A percentile compares a stretch with the other conserved stretches of the same genome.
phyloP scores from a whole-genome alignment of 2,888 invertebrate species.

The Campoplex nolae region DNA sequence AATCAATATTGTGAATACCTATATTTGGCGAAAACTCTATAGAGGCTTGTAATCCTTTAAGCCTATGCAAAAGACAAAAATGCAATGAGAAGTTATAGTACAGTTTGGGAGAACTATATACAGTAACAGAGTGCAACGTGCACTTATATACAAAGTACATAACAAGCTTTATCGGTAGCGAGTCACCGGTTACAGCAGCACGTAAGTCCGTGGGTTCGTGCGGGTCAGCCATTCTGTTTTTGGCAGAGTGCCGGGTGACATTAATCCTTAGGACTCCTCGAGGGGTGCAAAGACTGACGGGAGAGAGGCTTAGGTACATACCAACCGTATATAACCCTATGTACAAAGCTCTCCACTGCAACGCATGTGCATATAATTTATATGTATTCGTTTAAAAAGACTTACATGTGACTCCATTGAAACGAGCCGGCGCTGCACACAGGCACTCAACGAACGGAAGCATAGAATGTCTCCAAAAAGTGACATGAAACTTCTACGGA shows the following conservation, averaged over 20 bases:
- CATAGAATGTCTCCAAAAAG: not conserved
- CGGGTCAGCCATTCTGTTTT: constrained; percentile 79
- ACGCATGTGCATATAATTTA: constrained; percentile 3
- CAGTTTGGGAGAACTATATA: constrained; percentile 12
- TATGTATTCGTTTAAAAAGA: constrained; percentile 12
- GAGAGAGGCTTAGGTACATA: constrained; percentile 50
- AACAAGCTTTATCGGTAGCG: constrained; percentile 67
- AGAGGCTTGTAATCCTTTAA: not conserved
- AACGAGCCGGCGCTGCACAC: not conserved
- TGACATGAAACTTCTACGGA: not conserved
- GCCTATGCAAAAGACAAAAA: constrained; percentile 5
- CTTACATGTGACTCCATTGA: not conserved
- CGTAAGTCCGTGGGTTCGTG: constrained; percentile 71
- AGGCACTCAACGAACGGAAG: not conserved
- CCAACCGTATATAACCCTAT: constrained; percentile 12
- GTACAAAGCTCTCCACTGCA: constrained; percentile 23
- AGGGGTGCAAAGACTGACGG: constrained; percentile 70
- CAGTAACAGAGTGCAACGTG: constrained; percentile 1
- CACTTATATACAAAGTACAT: constrained; percentile 48
- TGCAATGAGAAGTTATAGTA: constrained; percentile 11
- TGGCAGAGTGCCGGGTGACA: constrained; percentile 80
- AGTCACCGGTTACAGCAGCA: constrained; percentile 57
- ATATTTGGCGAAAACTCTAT: not conserved
- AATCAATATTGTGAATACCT: not conserved
- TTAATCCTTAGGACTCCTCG: constrained; percentile 78